Evolutionary conservation across 1,140 invertebrate genomes (phyloP), one percentile per base, ranked within the genome.

Genomic region (Plectrocnemia conspersa): DNA sequence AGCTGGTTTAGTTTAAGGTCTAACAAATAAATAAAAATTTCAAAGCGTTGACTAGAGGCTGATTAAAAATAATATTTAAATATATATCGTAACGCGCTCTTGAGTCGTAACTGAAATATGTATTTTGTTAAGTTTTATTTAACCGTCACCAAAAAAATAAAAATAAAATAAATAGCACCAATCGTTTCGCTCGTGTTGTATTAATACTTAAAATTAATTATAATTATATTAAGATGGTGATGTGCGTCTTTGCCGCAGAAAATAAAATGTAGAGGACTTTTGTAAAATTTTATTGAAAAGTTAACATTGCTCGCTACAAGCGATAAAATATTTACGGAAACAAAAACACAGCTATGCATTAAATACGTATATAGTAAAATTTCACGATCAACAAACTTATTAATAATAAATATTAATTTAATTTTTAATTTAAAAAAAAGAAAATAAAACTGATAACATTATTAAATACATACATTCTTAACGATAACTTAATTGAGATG

Each of bases 111-210:
- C 40, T 19, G 22, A 45, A 24, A 45, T 13, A 42, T 16, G 16
- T 38, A 38, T 16, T 6, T 9, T 16, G 15, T 16, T 7, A 16
- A 38, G 5, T 38, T 38, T 6, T 7, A 16, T 16, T n/a, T 38
- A 50, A 50, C 54, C 54, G 42, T 56, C 54, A 56, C 54, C 54
- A 44, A 56, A 42, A n/a, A n/a, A n/a, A n/a, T n/a, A n/a, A n/a
- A n/a, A n/a, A n/a, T n/a, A n/a, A n/a, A n/a, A n/a, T n/a, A n/a
- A n/a, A 27, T 56, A 50, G 46, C 54, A 56, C 45, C 45, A 56
- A 42, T 49, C 33, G 22, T 49, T 49, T 56, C 54, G 54, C 54
- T 50, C 46, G 35, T 44, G 16, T 11, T 52, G 50, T 40, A 47
- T 42, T 49, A 41, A 55, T 56, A 25, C 25, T 22, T 54, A 33